Conservation (phyloP, 1,140 invertebrate species). For the Schlechtendalia chinensis region DNA sequence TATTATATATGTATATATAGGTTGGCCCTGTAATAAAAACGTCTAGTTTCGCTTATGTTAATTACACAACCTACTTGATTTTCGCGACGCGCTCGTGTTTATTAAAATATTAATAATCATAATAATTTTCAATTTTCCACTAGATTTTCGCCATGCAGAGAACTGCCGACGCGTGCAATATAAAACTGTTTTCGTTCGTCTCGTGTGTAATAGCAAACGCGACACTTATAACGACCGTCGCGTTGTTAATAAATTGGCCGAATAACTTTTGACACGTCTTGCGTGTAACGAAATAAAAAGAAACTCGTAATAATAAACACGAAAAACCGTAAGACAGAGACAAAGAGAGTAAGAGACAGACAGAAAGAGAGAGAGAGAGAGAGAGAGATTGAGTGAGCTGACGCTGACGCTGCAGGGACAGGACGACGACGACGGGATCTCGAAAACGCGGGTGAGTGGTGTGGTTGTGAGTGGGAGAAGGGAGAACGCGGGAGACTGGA, state of each 20-base stretch:
- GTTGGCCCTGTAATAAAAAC: no score
- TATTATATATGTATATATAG: no score
- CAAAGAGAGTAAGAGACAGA: not conserved
- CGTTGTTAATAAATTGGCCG: slow-evolving; percentile 25
- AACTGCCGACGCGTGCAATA: not conserved
- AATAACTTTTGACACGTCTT: slow-evolving; percentile 32
- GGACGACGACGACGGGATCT: no score
- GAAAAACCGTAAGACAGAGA: not conserved
- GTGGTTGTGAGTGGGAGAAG: no score
- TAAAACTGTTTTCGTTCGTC: slow-evolving; percentile 5
- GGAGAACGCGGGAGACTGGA: slow-evolving; percentile 18
- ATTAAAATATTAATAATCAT: not conserved
- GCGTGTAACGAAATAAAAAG: not conserved
- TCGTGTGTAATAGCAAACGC: not conserved
- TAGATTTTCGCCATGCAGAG: not conserved
- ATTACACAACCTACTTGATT: no score
- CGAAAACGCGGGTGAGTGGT: no score
- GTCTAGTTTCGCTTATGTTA: no score
- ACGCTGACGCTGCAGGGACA: no score
- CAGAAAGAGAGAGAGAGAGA: not conserved
- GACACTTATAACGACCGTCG: not conserved
- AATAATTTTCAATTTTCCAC: no score
- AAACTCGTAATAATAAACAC: slow-evolving; percentile 28
- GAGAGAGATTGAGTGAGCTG: no score
- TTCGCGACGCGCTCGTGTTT: no score